Conservation (phyloP, 2,113 vertebrate genomes). For the Dasyornis broadbenti region DNA sequence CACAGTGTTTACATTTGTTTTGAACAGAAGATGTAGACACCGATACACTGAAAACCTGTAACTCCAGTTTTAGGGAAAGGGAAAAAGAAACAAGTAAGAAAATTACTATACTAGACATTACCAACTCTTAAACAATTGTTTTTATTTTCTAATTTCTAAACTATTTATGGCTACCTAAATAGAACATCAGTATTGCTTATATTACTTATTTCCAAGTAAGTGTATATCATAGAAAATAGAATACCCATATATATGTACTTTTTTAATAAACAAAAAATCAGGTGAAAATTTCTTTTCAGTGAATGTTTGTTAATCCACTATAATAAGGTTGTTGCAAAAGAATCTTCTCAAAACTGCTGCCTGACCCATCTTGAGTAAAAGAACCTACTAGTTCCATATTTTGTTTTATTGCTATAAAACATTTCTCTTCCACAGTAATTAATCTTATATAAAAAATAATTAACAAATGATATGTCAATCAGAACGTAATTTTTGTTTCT, state of each 20-base stretch:
- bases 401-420: constrained; percentile 44
- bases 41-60: background rate
- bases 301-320: background rate
- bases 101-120: background rate
- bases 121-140: background rate
- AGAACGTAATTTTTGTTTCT: background rate
- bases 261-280: background rate
- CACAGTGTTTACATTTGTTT: constrained; percentile 40
- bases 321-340: background rate
- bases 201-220: constrained; percentile 51
- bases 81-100: background rate
- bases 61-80: background rate
- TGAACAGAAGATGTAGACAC: constrained; percentile 15
- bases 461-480: background rate
- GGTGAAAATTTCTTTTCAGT: background rate
- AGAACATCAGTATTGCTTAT: constrained; percentile 73
- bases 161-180: constrained; percentile 61
- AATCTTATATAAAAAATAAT: background rate
- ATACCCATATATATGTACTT: background rate
- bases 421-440: background rate
- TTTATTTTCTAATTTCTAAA: constrained; percentile 40
- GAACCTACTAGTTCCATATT: background rate
- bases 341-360: constrained; percentile 57
- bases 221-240: constrained; percentile 64
- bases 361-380: background rate